Conservation (phyloP, 2,797 vertebrate genomes). For the Hylomyscus alleni region DNA sequence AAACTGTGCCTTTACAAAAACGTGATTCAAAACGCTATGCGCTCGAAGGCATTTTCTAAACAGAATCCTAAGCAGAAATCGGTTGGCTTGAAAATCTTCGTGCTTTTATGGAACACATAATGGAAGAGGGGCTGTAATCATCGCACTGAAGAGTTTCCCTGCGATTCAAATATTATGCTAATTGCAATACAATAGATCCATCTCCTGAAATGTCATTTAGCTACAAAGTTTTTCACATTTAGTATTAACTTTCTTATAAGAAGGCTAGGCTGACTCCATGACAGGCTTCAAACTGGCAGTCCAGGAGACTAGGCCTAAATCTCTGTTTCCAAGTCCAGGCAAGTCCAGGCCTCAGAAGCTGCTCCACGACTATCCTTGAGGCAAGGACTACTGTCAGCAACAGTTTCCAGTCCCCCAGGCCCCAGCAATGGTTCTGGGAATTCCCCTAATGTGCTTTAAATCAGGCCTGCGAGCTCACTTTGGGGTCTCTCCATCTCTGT, state of each 20-base stretch:
- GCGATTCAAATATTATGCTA: conserved; percentile 84
- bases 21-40: conserved; percentile 39
- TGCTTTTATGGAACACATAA: conserved; percentile 75
- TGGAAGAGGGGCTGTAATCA: conserved; percentile 67
- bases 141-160: conserved; percentile 76
- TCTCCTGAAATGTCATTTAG: conserved; percentile 70
- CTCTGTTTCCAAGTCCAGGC: neutral
- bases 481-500: neutral
- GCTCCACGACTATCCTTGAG: neutral
- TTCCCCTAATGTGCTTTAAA: neutral
- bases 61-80: conserved; percentile 75
- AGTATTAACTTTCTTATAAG: conserved; percentile 54
- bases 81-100: conserved; percentile 78
- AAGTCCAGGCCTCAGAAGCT: neutral
- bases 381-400: too few species aligned
- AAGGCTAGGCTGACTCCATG: neutral
- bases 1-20: conserved; percentile 51
- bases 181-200: conserved; percentile 73
- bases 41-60: conserved; percentile 69
- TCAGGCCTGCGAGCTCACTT: neutral
- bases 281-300: neutral
- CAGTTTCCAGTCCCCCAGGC: neutral
- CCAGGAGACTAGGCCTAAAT: neutral
- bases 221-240: conserved; percentile 63
- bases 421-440: neutral